phyloP scores from a whole-genome alignment of 2,797 vertebrate genomes.

The Austrolebias charrua region DNA sequence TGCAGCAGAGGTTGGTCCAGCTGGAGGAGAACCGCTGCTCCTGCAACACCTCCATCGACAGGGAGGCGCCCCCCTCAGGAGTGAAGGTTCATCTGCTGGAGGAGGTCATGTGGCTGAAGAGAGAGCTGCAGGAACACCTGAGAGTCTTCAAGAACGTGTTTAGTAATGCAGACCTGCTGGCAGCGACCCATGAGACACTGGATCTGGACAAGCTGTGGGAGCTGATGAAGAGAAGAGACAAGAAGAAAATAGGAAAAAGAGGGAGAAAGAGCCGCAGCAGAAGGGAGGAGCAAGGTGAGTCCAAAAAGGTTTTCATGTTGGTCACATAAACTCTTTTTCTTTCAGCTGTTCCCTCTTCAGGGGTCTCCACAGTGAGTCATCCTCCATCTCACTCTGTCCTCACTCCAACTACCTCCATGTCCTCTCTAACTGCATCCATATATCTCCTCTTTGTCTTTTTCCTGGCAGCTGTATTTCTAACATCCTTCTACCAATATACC shows the following conservation, averaged over 20 bases:
- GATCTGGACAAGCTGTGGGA: conserved; percentile 82
- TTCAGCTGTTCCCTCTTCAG: too few relatives aligned
- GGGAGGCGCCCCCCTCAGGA: conserved; percentile 42
- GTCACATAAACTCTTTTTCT: background rate
- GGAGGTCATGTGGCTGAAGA: conserved; percentile 72
- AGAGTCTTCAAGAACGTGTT: conserved; percentile 84
- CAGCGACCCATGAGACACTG: conserved; percentile 73
- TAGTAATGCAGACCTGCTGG: conserved; percentile 78
- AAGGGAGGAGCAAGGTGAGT: conserved; percentile 56
- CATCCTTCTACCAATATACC: too few relatives aligned
- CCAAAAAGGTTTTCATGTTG: background rate
- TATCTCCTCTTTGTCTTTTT: too few relatives aligned
- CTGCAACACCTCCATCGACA: conserved; percentile 38
- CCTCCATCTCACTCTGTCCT: too few relatives aligned
- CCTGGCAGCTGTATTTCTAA: too few relatives aligned
- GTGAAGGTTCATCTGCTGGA: conserved; percentile 68
- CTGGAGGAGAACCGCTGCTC: conserved; percentile 54
- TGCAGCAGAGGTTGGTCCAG: conserved; percentile 47
- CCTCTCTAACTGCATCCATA: too few relatives aligned
- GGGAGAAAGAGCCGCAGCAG: conserved; percentile 21
- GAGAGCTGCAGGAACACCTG: conserved; percentile 79
- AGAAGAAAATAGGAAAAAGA: conserved; percentile 58
- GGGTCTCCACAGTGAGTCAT: too few relatives aligned
- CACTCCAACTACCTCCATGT: too few relatives aligned
- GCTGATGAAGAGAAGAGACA: conserved; percentile 74